phyloP scores from a whole-genome alignment of 1,140 invertebrate genomes.

The Chionoecetes opilio region DNA sequence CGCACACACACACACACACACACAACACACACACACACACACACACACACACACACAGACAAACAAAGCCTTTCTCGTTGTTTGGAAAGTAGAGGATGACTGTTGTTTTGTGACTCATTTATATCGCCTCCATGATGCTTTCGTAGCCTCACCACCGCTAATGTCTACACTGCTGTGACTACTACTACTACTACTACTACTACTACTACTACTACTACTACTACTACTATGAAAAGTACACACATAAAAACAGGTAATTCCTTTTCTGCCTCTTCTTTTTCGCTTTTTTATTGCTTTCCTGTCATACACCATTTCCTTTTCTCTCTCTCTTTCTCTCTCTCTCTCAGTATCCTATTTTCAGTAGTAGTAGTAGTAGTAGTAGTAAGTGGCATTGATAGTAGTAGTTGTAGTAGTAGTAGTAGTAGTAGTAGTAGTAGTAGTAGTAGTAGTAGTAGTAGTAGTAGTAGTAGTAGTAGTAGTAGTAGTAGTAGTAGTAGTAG shows the following conservation, averaged over 20 bases:
- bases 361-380: background rate
- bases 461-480: constrained; percentile 16
- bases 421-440: background rate
- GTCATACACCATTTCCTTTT: background rate
- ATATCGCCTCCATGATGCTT: too few species aligned
- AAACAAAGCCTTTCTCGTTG: background rate
- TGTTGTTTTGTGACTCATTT: background rate
- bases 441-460: constrained; percentile 19
- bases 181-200: background rate
- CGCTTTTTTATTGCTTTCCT: background rate
- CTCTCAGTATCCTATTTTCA: background rate
- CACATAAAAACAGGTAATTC: background rate
- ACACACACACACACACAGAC: background rate
- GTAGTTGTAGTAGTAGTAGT: background rate
- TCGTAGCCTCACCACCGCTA: too few species aligned
- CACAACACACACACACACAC: constrained; percentile 18
- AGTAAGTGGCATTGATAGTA: too few species aligned
- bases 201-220: background rate
- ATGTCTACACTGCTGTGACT: background rate
- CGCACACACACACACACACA: background rate
- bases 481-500: constrained; percentile 29
- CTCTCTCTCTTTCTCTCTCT: background rate
- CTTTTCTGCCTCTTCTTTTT: background rate
- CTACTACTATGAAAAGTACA: background rate
- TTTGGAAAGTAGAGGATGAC: constrained; percentile 20